A percentile compares a stretch with the other conserved stretches of the same genome.
Conservation (phyloP, 1,140 invertebrate genomes). For the Pogonomyrmex californicus region DNA sequence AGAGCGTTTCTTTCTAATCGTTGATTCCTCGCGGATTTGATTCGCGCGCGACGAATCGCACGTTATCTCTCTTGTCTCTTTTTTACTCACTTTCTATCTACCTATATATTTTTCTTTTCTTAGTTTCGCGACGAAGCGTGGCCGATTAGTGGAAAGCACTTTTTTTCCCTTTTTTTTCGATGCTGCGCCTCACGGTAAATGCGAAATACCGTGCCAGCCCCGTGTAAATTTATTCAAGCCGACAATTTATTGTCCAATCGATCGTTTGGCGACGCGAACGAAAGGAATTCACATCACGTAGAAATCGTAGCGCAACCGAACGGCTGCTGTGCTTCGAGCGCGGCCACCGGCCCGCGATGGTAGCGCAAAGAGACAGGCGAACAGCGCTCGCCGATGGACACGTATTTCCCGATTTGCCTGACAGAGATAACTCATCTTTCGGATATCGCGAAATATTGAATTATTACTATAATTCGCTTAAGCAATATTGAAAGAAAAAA, state of each 20-base stretch:
- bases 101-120: conserved; percentile 4
- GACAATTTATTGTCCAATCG: conserved; percentile 1
- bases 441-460: conserved; percentile 1
- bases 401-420: conserved; percentile 23
- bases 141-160: conserved; percentile 36
- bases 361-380: conserved; percentile 55
- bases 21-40: conserved; percentile 50
- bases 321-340: conserved; percentile 73
- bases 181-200: conserved; percentile 17
- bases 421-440: conserved; percentile 9
- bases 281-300: conserved; percentile 49
- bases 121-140: conserved; percentile 29
- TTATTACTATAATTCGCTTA: conserved; percentile 8
- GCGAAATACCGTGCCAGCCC: not conserved
- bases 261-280: conserved; percentile 61
- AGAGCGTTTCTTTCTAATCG: conserved; percentile 56
- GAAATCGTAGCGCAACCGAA: conserved; percentile 72
- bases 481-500: not conserved
- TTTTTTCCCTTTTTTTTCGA: conserved; percentile 44
- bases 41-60: conserved; percentile 42
- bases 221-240: conserved; percentile 26
- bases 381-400: conserved; percentile 19
- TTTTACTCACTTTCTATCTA: conserved; percentile 15
- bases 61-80: not conserved
- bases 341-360: conserved; percentile 66